Base-by-base conservation (phyloP, 2,113 vertebrate species). In the Paraplagusia blochii region DNA sequence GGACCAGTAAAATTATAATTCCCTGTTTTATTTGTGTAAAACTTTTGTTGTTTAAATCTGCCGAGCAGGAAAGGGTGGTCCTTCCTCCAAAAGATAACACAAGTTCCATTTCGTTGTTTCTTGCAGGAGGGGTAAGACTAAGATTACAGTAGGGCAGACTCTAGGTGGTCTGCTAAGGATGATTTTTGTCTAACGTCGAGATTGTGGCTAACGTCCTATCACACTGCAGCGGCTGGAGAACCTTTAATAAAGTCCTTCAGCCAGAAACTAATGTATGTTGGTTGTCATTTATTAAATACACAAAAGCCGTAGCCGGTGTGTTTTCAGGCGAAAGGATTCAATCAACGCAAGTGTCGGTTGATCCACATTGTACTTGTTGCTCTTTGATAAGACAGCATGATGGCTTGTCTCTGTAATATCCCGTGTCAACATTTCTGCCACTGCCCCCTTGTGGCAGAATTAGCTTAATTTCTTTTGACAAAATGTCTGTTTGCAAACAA, bases 1-100 rank as follows among this genome's bases (percentile, higher is more conserved):
- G 48, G 55, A 55, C 13, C 22, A 36, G 8, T 40, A 1, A 6
- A 0, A 56, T 44, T n/a, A 36, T 42, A 50, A 59, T 71, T 44
- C 39, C 47, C 63, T 15, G 48, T 48, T 43, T 48, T 43, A 36
- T 63, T 46, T 54, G 71, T 53, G 35, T 46, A 38, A 4, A 61
- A 73, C 44, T 29, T 54, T 43, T 39, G 63, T 62, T 84, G 77
- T 63, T 62, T 74, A 78, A 79, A 69, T 46, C 42, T 75, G 68
- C 55, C 54, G 55, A 61, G 45, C 84, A 83, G 87, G 87, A 88
- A 88, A 79, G 75, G 85, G 76, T 81, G 84, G 78, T 40, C 66
- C 74, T 85, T 85, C 81, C 80, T 70, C 61, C 74, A 19, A 11
- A n/a, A 75, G 76, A 81, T 85, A 80, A 60, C 72, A 63, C 11